Base-by-base conservation (phyloP, 2,888 invertebrate species). In the Clivina fossor region DNA sequence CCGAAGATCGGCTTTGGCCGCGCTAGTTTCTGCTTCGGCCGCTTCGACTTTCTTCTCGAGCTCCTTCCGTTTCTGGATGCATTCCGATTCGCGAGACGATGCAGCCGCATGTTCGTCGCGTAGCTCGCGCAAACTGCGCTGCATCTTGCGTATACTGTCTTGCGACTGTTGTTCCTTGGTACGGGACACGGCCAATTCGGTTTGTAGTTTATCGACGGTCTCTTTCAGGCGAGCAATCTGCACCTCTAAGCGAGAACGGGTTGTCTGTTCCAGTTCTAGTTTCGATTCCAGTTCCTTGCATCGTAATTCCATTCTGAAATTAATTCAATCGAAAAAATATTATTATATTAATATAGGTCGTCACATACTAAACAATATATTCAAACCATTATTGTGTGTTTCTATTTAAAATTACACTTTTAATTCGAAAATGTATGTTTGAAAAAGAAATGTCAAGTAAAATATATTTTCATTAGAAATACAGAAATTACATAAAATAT, bases 231-330 rank as follows among this genome's bases (percentile, higher is more conserved):
- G 77, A 1, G 78, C 69, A 63, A 81, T 76, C 67, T 82, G 82
- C 0, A 85, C 90, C 76, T 97, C 96, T 4, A 93, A 78, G n/a
- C 95, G 82, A 1, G 86, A 81, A 62, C 89, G 85, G 0, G 92
- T 90, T 0, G 94, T 92, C 66, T 88, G 87, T 68, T 97, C 96
- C 63, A 96, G 77, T 62, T 96, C 96, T 49, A 95, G 75, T 66
- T 90, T 90, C 2, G 93, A 90, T 71, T 97, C 95, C 56, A 96
- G 74, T 69, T 97, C 96, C 76, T 88, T 83, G 49, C 91, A 85
- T 72, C 91, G 86, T 66, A 91, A 78, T 71, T 96, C 94, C 63
- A 93, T 82, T 30, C 85, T 79, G 58, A 13, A 67, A 68, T 58
- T 54, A 50, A n/a, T n/a, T n/a, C n/a, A n/a, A n/a, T n/a, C n/a